These are phyloP conservation scores for Adelphocoris suturalis DNA, from an alignment of 2,888 invertebrate genomes.

Conservation along the genomic window DNA sequence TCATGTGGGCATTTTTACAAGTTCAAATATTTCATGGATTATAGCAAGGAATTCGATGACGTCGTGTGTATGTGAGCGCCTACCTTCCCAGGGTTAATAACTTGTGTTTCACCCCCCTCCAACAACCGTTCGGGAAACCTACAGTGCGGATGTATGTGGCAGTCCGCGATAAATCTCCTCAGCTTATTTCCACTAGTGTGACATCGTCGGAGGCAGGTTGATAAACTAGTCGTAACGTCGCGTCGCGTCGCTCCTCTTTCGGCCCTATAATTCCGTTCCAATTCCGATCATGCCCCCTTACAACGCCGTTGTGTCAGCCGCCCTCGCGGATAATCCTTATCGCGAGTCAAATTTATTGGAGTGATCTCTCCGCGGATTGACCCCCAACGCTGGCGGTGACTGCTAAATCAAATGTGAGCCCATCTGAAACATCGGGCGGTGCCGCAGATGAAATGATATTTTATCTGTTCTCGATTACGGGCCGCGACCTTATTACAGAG, in stretches of 20 bases:
- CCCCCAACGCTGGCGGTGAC: conserved; percentile 17
- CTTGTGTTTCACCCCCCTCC: not conserved
- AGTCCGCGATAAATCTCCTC: conserved; percentile 36
- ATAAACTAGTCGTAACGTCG: conserved; percentile 41
- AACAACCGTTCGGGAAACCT: conserved; percentile 16
- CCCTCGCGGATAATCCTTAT: conserved; percentile 25
- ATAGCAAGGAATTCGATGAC: no score
- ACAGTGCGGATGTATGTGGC: not conserved
- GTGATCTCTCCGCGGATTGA: conserved; percentile 27
- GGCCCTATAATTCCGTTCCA: conserved; percentile 5
- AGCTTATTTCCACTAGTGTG: conserved; percentile 41
- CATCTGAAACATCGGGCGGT: conserved; percentile 8
- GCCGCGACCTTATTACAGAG: not conserved
- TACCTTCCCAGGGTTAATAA: conserved; percentile 10
- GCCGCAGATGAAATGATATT: not conserved
- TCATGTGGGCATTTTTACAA: no score
- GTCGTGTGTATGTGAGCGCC: not conserved
- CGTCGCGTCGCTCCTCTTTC: conserved; percentile 30
- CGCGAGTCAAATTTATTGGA: conserved; percentile 25
- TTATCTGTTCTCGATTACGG: not conserved
- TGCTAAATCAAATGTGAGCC: conserved; percentile 19
- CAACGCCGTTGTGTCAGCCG: conserved; percentile 3
- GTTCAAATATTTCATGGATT: no score
- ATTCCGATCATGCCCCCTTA: conserved; percentile 31
- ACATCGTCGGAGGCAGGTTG: conserved; percentile 34